Percentiles rank a stretch among this genome's conserved stretches.
phyloP scores from a whole-genome alignment of 35 echinoderm and acorn worm species.

The Heliocidaris tuberculata region DNA sequence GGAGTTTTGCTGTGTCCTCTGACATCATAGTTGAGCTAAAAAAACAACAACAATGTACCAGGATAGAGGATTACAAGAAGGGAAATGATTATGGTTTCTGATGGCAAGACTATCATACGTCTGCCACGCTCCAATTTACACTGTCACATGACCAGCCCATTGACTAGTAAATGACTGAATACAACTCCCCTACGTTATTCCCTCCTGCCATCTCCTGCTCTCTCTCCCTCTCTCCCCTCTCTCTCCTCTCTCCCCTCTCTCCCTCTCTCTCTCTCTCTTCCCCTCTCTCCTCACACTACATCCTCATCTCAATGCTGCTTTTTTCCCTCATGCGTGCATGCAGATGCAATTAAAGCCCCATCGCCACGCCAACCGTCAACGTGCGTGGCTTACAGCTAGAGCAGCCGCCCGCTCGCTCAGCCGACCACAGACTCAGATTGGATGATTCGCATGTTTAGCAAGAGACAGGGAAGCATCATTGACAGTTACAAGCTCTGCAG shows the following conservation, averaged over 20 bases:
- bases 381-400: background rate
- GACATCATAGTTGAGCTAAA: too few relatives aligned
- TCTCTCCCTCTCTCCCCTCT: background rate
- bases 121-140: background rate
- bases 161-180: slow-evolving; percentile 12
- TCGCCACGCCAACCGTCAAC: background rate
- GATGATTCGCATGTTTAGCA: background rate
- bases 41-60: too few relatives aligned
- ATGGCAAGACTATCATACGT: background rate
- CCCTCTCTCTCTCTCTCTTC: background rate
- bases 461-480: background rate
- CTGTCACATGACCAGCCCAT: background rate
- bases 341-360: background rate
- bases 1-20: too few relatives aligned
- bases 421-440: background rate
- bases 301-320: background rate
- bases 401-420: background rate
- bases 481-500: background rate
- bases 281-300: background rate
- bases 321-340: background rate
- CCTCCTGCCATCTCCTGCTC: background rate
- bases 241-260: background rate
- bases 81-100: background rate
- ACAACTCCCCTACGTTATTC: background rate
- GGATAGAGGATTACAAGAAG: background rate